Percentiles rank a stretch among this genome's conserved stretches.
phyloP scores from a whole-genome alignment of 2,888 invertebrate species.

The Imbricaverruca yamaguchii region DNA sequence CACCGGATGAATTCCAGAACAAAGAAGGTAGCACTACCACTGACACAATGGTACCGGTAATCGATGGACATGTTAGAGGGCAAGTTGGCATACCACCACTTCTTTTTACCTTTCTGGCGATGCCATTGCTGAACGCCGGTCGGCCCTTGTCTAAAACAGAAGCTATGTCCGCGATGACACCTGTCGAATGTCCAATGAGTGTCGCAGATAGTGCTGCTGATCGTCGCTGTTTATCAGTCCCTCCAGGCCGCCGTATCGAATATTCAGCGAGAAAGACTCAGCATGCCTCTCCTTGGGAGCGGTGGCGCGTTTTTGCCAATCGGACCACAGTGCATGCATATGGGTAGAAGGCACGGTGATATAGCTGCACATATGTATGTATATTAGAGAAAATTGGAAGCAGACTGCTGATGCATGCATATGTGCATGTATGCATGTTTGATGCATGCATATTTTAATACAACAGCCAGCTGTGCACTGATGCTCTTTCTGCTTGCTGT shows the following conservation, averaged over 20 bases:
- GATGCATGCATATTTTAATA: too few relatives aligned
- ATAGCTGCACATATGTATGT: too few relatives aligned
- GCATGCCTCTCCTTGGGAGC: not conserved
- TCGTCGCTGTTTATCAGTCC: not conserved
- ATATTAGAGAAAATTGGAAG: too few relatives aligned
- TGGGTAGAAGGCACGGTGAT: too few relatives aligned
- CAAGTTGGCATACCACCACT: not conserved
- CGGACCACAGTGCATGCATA: too few relatives aligned
- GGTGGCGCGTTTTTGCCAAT: not conserved
- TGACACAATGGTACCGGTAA: not conserved
- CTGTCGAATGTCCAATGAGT: not conserved
- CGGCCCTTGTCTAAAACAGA: slow-evolving; percentile 5
- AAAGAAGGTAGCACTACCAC: not conserved
- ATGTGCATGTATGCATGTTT: too few relatives aligned
- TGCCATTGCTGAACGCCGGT: not conserved
- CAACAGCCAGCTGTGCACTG: too few relatives aligned
- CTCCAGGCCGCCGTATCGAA: not conserved
- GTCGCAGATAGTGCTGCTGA: not conserved
- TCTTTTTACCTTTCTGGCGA: not conserved
- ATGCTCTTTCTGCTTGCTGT: too few relatives aligned
- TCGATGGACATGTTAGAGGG: not conserved
- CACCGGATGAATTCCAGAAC: not conserved
- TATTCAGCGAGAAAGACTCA: not conserved
- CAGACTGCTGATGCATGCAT: too few relatives aligned
- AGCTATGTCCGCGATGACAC: not conserved